Evolutionary conservation across 2,113 vertebrate genomes (phyloP).

Genomic region (Petromus typicus): DNA sequence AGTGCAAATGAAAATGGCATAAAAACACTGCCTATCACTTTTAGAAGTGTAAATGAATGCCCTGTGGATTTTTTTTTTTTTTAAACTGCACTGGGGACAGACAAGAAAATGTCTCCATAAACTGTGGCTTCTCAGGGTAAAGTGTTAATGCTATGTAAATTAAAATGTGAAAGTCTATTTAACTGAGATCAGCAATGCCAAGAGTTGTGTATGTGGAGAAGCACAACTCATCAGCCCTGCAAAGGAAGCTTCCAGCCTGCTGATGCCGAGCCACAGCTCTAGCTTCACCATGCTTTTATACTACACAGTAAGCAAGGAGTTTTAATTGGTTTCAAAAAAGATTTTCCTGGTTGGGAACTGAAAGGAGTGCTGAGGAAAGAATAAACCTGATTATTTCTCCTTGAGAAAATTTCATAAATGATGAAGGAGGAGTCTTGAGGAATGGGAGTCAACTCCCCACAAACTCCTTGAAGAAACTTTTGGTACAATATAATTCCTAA

Average conservation of each 20-base stretch:
- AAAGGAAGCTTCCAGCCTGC: background rate
- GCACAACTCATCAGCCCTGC: background rate
- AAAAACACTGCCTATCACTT: slow-evolving; percentile 66
- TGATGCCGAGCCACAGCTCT: background rate
- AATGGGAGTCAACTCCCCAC: background rate
- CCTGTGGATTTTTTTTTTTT: slow-evolving; percentile 51
- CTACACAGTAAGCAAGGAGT: background rate
- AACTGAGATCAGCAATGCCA: slow-evolving; percentile 56
- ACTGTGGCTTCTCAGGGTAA: slow-evolving; percentile 63
- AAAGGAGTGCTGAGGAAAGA: background rate
- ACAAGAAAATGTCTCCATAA: slow-evolving; percentile 59
- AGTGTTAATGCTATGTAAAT: slow-evolving; percentile 77
- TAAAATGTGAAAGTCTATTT: slow-evolving; percentile 65
- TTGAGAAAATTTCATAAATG: slow-evolving; percentile 10
- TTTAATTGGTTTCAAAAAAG: background rate
- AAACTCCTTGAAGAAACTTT: background rate
- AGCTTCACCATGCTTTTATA: background rate
- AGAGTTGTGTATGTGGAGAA: background rate
- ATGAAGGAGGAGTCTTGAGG: background rate
- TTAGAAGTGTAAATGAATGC: slow-evolving; percentile 76
- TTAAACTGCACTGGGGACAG: slow-evolving; percentile 69
- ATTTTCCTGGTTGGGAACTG: background rate
- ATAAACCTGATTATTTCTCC: background rate
- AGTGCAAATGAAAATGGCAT: slow-evolving; percentile 63
- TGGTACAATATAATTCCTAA: background rate